Percentiles rank a stretch among this genome's conserved stretches.
These are phyloP conservation scores for Odocoileus virginianus DNA, from an alignment of 2,113 vertebrate genomes.

Conservation along the genomic window DNA sequence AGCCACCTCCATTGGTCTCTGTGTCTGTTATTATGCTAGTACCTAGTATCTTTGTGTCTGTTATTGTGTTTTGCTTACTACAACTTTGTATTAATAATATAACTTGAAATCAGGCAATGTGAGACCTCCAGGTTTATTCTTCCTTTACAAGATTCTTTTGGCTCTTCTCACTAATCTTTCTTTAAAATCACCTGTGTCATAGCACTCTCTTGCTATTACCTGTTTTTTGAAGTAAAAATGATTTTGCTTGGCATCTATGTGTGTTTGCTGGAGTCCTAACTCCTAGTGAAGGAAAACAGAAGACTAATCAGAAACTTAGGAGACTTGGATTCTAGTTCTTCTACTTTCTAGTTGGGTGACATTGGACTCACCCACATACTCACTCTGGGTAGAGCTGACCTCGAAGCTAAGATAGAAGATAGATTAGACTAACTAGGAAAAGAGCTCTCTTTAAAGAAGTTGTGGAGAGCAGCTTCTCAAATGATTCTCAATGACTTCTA, in stretches of 20 bases:
- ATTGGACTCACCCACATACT: not conserved
- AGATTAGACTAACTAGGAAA: not conserved
- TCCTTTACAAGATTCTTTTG: not conserved
- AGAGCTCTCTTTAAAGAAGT: not conserved
- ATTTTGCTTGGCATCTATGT: not conserved
- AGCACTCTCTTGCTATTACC: not conserved
- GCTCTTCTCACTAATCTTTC: not conserved
- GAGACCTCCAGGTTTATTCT: not conserved
- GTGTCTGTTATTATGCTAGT: not conserved
- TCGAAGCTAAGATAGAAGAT: not conserved
- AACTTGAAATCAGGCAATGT: not conserved
- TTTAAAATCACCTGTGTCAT: constrained; percentile 12
- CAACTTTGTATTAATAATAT: not conserved
- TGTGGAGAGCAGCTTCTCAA: not conserved
- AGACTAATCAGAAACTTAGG: not conserved
- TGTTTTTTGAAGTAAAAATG: not conserved
- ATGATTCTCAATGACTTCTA: not conserved
- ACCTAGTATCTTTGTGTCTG: not conserved
- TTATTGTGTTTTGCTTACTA: not conserved
- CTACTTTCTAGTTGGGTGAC: not conserved
- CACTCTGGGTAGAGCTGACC: not conserved
- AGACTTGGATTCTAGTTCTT: not conserved
- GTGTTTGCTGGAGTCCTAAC: not conserved
- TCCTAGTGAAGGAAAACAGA: not conserved
- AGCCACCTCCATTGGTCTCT: not conserved